Percentiles rank a stretch among this genome's conserved stretches.
Evolutionary conservation across 2,113 vertebrate genomes (phyloP).

Genomic region (Lophius piscatorius): DNA sequence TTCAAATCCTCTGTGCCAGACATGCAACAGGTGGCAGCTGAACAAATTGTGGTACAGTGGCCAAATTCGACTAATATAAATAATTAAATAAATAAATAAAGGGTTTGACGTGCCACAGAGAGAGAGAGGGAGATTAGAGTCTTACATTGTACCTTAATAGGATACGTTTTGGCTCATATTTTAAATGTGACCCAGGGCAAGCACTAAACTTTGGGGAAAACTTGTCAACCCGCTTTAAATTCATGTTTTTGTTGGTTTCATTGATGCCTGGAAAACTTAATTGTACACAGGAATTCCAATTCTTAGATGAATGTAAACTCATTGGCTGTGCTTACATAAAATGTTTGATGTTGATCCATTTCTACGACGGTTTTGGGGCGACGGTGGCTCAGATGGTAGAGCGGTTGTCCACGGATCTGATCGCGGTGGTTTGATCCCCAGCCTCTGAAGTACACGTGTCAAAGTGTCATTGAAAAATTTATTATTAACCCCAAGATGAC

Average conservation of each 20-base stretch:
- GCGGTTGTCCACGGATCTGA: too few species aligned
- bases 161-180: not conserved
- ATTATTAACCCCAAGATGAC: too few species aligned
- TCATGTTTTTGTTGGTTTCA: constrained; percentile 24
- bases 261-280: constrained; percentile 31
- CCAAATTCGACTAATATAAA: constrained; percentile 37
- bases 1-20: constrained; percentile 35
- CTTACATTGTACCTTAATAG: not conserved
- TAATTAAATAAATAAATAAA: not conserved
- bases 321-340: constrained; percentile 14
- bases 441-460: too few species aligned
- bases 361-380: too few species aligned
- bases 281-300: constrained; percentile 31
- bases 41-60: constrained; percentile 29
- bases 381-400: too few species aligned
- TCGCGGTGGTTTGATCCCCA: too few species aligned
- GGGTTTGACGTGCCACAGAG: not conserved
- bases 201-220: constrained; percentile 2
- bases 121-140: too few species aligned
- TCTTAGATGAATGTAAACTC: constrained; percentile 4
- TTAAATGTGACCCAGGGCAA: not conserved
- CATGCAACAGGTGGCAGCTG: constrained; percentile 47
- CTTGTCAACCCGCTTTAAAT: constrained; percentile 14
- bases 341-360: constrained; percentile 5
- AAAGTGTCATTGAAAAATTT: too few species aligned